phyloP scores from a whole-genome alignment of 2,888 invertebrate species.

The Hydriomena furcata region DNA sequence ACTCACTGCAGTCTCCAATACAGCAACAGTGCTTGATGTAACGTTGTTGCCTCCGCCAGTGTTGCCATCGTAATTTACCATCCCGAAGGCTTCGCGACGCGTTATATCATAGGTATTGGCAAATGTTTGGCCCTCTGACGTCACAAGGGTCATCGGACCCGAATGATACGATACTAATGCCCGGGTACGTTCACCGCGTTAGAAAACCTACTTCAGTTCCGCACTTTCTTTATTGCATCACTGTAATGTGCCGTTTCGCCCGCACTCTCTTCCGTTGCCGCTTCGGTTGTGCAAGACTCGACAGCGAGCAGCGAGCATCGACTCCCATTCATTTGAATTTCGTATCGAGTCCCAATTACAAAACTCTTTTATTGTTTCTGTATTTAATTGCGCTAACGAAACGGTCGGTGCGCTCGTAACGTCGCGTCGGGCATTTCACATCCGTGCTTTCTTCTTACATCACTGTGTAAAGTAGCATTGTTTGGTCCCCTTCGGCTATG shows the following conservation, averaged over 20 bases:
- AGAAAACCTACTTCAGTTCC: conserved; percentile 81
- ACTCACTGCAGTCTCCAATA: conserved; percentile 64
- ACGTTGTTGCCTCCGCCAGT: conserved; percentile 51
- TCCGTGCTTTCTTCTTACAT: conserved; percentile 71
- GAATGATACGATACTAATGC: conserved; percentile 76
- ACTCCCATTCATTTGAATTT: conserved; percentile 54
- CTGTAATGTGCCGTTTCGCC: conserved; percentile 69
- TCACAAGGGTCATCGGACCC: conserved; percentile 72
- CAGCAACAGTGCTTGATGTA: conserved; percentile 64
- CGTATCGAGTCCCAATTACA: conserved; percentile 58
- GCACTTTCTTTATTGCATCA: conserved; percentile 83
- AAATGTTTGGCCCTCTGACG: conserved; percentile 60
- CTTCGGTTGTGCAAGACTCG: conserved; percentile 62
- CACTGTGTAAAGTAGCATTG: conserved; percentile 51
- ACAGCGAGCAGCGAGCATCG: conserved; percentile 38
- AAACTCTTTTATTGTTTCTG: conserved; percentile 54
- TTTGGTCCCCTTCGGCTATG: conserved; percentile 59
- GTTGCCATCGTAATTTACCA: conserved; percentile 56
- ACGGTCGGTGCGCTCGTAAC: conserved; percentile 41
- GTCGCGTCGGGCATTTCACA: conserved; percentile 50
- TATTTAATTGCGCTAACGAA: conserved; percentile 44
- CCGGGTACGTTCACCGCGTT: conserved; percentile 79
- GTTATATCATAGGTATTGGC: conserved; percentile 53
- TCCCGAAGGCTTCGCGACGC: conserved; percentile 48
- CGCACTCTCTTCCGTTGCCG: conserved; percentile 76